Evolutionary conservation across 2,113 vertebrate genomes (phyloP).

Genomic region (Eurystomus gularis): DNA sequence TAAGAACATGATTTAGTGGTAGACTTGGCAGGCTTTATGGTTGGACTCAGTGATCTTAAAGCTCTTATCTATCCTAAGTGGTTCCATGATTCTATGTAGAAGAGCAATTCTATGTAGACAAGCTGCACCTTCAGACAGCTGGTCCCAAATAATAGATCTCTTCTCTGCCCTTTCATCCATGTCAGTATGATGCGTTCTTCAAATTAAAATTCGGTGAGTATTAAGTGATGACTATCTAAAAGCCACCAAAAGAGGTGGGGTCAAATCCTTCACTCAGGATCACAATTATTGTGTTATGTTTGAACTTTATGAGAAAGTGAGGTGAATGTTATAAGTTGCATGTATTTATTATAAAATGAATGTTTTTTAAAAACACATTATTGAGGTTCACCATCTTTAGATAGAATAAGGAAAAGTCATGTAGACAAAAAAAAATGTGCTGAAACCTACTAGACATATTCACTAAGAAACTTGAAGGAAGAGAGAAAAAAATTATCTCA

Average conservation of each 20-base stretch:
- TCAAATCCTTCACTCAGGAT: neutral
- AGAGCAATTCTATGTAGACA: too few species aligned
- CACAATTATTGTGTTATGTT: neutral
- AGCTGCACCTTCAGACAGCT: rapidly evolving
- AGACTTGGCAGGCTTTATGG: too few species aligned
- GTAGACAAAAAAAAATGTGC: neutral
- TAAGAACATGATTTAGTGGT: neutral
- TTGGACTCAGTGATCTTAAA: too few species aligned
- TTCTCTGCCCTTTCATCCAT: neutral
- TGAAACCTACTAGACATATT: neutral
- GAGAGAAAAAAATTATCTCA: neutral
- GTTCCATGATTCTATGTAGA: neutral
- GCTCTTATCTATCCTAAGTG: neutral
- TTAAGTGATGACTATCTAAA: neutral
- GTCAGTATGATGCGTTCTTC: neutral
- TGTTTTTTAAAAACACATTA: neutral
- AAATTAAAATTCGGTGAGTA: neutral
- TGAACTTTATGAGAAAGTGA: neutral
- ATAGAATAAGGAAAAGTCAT: neutral
- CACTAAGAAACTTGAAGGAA: neutral
- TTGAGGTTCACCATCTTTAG: neutral
- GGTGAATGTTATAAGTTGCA: neutral
- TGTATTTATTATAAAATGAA: neutral
- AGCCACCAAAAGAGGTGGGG: neutral
- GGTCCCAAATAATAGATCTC: neutral